A percentile compares a stretch with the other conserved stretches of the same genome.
Evolutionary conservation across 2,797 vertebrate genomes (phyloP).

Genomic region (Simalia tracyae): DNA sequence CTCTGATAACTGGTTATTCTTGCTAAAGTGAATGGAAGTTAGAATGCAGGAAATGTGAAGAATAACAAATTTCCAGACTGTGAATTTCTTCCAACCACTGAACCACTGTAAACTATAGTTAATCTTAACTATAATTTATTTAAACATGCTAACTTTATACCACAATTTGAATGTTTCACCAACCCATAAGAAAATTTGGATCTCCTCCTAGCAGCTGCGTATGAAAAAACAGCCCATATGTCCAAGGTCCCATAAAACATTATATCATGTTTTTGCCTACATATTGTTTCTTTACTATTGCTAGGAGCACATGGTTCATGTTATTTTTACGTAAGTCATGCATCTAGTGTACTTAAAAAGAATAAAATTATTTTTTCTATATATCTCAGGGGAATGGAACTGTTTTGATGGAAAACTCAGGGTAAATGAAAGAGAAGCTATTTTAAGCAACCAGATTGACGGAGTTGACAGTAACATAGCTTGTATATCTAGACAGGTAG

Average conservation of each 20-base stretch:
- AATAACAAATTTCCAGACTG: background rate
- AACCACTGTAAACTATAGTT: background rate
- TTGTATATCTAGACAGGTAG: accelerated
- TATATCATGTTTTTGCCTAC: background rate
- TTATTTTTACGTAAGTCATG: conserved; percentile 30
- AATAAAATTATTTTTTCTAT: conserved; percentile 18
- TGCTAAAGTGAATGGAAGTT: background rate
- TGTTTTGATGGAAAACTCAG: conserved; percentile 58
- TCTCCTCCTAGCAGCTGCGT: too few relatives aligned
- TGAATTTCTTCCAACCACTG: background rate
- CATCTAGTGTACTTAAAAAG: conserved; percentile 8
- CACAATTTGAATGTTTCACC: background rate
- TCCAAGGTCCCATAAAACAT: background rate
- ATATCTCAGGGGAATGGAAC: conserved; percentile 43
- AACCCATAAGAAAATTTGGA: background rate
- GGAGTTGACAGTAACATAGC: conserved; percentile 44
- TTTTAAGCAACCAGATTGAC: conserved; percentile 51
- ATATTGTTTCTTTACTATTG: accelerated
- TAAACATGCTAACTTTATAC: background rate
- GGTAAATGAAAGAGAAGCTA: conserved; percentile 58
- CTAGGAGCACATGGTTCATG: conserved; percentile 26
- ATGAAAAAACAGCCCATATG: background rate
- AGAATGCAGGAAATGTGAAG: background rate
- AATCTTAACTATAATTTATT: background rate
- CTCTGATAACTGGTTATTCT: background rate